Evolutionary conservation across 2,888 invertebrate species (phyloP), one percentile per base, ranked within the genome.

Genomic region (Lysandra bellargus): DNA sequence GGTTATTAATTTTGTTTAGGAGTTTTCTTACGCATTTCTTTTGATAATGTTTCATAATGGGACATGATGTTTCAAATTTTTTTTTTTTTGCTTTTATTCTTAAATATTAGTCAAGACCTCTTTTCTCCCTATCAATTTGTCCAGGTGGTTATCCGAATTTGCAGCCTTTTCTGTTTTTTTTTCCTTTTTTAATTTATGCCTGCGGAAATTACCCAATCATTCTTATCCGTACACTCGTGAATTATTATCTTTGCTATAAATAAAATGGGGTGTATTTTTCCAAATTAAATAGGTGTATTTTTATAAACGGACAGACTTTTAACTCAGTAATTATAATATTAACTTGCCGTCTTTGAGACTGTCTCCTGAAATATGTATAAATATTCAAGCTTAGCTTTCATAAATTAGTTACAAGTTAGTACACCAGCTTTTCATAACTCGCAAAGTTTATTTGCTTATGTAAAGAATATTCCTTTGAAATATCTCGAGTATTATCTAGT

Each of bases 381-480:
- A 61, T 61, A 61, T 64, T 69, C 33, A 33, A 14, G 17, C 33
- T 5, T 37, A 69, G 4, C 69, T 69, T 69, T 33, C 23, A 33
- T 33, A 69, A 69, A 33, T 69, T 69, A 69, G 69, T 69, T 69
- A 17, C 37, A 14, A 69, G 69, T 69, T 69, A 69, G 23, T 69
- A 37, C 69, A 33, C 33, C 33, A 37, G 69, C 37, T 69, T 69
- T 33, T 69, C 17, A 33, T 33, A 69, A 69, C 69, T 69, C 33
- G 33, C 14, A 33, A 69, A 69, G 69, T 69, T 69, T 69, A 12
- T 69, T 69, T 69, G 33, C 69, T 33, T 37, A 37, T 69, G 69
- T 69, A 69, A 69, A 69, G 23, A 14, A 69, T 33, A 69, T 69
- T 69, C 33, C 69, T 69, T 69, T 69, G 69, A 69, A 37, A 69